Conservation (phyloP, 2,888 invertebrate genomes). For the Catocala sponsa region DNA sequence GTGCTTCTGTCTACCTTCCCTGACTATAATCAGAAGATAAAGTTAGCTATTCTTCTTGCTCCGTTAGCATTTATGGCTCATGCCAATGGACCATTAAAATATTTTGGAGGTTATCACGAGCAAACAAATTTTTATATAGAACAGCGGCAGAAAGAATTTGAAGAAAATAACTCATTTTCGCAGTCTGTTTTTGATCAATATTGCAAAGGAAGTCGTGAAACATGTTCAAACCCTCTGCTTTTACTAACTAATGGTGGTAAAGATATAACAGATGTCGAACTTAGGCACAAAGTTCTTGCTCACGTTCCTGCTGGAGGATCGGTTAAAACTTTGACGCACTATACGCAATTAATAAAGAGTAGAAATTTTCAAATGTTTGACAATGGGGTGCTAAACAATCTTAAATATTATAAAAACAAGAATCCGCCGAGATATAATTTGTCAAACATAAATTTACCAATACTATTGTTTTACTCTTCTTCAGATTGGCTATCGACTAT, state of each 20-base stretch:
- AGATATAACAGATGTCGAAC: constrained; percentile 25
- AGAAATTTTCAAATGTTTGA: constrained; percentile 52
- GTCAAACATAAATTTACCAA: not conserved
- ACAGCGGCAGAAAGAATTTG: constrained; percentile 42
- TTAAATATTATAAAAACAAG: not conserved
- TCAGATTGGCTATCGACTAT: constrained; percentile 14
- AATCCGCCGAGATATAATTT: constrained; percentile 7
- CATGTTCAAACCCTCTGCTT: constrained; percentile 58
- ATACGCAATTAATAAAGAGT: constrained; percentile 59
- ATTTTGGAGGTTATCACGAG: constrained; percentile 51
- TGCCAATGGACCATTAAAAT: constrained; percentile 58
- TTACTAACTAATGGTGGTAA: constrained; percentile 56
- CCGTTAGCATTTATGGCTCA: constrained; percentile 65
- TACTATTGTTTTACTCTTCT: constrained; percentile 6
- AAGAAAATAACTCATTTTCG: constrained; percentile 39
- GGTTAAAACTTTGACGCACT: constrained; percentile 63
- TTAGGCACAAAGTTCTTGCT: constrained; percentile 37
- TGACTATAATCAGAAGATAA: constrained; percentile 56
- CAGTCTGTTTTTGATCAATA: constrained; percentile 47
- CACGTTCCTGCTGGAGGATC: constrained; percentile 57
- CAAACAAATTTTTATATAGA: constrained; percentile 45
- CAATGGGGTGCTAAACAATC: not conserved
- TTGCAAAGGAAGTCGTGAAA: constrained; percentile 45
- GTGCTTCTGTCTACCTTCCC: constrained; percentile 58
- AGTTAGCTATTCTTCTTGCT: constrained; percentile 59